Evolutionary conservation across 2,888 invertebrate genomes (phyloP), one percentile per base, ranked within the genome.

Genomic region (Epinotia bilunana): DNA sequence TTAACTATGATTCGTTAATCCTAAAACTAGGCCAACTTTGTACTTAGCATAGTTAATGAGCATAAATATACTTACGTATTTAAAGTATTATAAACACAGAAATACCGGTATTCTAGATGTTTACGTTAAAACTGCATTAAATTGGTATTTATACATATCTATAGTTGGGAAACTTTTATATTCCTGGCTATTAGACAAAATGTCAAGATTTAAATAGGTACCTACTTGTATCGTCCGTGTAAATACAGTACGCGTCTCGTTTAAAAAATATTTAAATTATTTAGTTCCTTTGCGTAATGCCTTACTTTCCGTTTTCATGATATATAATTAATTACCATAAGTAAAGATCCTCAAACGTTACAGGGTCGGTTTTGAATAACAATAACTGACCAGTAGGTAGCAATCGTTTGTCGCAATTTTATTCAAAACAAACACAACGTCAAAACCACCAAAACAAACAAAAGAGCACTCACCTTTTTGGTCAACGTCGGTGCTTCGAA

Each of bases 401-500:
- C 28, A 60, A 60, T 4, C 11, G 28, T 11, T 60, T 60, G 20
- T 53, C 70, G 18, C 58, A 65, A 61, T 61, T 49, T 63, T 18
- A 61, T 55, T 72, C 68, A 76, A 46, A 76, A 69, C 61, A 71
- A 74, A 67, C 67, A 65, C 18, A 57, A 18, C 18, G 12, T 39
- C 65, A 62, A 72, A 49, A 72, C 67, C 73, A 73, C 23, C 39
- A 78, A 67, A 77, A 77, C 74, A 78, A 78, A 77, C 20, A 79
- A 76, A 65, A 76, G 73, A 72, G 73, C 60, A 87, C 93, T 90
- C 61, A 94, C 95, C 94, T 95, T 95, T 88, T 94, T 94, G 76
- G 91, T 90, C 80, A 92, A 84, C 76, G 92, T 84, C 43, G 91
- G 90, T 53, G 94, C 89, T 77, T 92, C 93, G 82, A 90, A 92